Percentiles rank a stretch among this genome's conserved stretches.
phyloP scores from a whole-genome alignment of 2,113 vertebrate genomes.

The Agapornis roseicollis region DNA sequence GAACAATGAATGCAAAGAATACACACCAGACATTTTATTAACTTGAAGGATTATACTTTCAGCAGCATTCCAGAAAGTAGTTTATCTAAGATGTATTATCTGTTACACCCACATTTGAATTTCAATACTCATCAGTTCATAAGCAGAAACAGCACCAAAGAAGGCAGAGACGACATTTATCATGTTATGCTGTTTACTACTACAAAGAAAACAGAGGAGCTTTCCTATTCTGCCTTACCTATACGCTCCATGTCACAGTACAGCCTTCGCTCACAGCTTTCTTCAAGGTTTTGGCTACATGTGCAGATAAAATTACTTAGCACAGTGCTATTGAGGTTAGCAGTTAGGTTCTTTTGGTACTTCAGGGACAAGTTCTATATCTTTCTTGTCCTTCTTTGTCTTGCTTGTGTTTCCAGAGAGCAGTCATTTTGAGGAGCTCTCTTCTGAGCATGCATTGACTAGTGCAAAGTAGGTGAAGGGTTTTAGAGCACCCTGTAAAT shows the following conservation, averaged over 20 bases:
- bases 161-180: neutral
- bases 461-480: fast-evolving
- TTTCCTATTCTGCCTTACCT: neutral
- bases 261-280: neutral
- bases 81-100: slow-evolving; percentile 39
- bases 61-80: slow-evolving; percentile 45
- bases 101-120: slow-evolving; percentile 51
- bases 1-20: neutral
- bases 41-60: slow-evolving; percentile 60
- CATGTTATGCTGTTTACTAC: neutral
- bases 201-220: neutral
- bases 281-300: neutral
- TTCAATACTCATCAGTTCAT: slow-evolving; percentile 49
- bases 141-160: slow-evolving; percentile 44
- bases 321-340: neutral
- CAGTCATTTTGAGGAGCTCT: neutral
- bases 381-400: neutral
- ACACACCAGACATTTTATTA: slow-evolving; percentile 32
- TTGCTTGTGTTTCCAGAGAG: neutral
- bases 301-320: neutral
- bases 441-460: neutral
- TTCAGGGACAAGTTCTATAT: neutral
- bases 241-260: neutral
- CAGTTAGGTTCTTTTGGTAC: neutral
- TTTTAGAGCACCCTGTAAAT: neutral